These are phyloP conservation scores for Mus musculus DNA, from an alignment of 2,113 vertebrate genomes.

Conservation along the genomic window GRCm39 chr17:31375501-31376000, in stretches of 20 bases:
- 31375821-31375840: constrained; percentile 90
- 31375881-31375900: neutral
- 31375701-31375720: neutral
- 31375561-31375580: neutral
- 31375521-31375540: constrained; percentile 82
- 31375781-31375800: constrained; percentile 53
- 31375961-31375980: constrained; percentile 90
- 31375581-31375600: neutral
- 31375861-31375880: neutral
- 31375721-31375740: constrained; percentile 73
- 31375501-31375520: constrained; percentile 65
- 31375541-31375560: constrained; percentile 52
- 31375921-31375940: constrained; percentile 79
- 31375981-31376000: constrained; percentile 68
- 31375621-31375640: constrained; percentile 79
- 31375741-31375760: constrained; percentile 80
- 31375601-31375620: constrained; percentile 71
- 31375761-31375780: constrained; percentile 48
- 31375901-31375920: constrained; percentile 76
- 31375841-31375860: constrained; percentile 61
- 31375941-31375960: constrained; percentile 86
- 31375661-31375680: constrained; percentile 74
- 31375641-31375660: constrained; percentile 78
- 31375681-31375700: constrained; percentile 21
- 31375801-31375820: constrained; percentile 83